Conservation (phyloP, 2,797 vertebrate species). For the Rhynchonycteris naso region DNA sequence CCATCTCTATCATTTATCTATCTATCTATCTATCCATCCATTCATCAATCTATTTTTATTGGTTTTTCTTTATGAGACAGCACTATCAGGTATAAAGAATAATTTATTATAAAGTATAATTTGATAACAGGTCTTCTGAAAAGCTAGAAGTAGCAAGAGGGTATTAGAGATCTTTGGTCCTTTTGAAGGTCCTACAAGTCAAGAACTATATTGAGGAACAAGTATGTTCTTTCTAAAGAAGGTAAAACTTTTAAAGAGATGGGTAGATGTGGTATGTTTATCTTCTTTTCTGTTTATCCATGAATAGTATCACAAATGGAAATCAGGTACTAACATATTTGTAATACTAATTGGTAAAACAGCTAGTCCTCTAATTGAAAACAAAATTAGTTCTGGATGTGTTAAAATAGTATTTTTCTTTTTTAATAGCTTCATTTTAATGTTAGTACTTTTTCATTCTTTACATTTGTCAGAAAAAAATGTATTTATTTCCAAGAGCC, state of each 20-base stretch:
- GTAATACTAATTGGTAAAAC: neutral
- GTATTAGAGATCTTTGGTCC: neutral
- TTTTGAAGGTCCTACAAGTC: neutral
- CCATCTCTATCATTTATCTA: neutral
- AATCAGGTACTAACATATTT: neutral
- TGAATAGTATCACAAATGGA: neutral
- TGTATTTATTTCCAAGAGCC: neutral
- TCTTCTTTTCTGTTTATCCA: neutral
- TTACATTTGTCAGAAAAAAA: slow-evolving; percentile 5
- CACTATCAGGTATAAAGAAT: neutral
- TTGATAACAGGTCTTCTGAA: neutral
- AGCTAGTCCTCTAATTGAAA: neutral
- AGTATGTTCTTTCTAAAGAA: neutral
- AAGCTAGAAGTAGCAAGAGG: neutral
- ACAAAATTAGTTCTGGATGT: neutral
- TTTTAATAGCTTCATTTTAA: slow-evolving; percentile 47
- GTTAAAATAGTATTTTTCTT: neutral
- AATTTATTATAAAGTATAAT: neutral
- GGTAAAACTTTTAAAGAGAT: neutral
- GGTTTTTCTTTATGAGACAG: neutral
- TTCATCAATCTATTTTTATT: neutral
- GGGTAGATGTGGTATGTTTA: neutral
- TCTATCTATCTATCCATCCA: neutral
- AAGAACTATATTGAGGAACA: neutral
- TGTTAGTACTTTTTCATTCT: neutral